Conservation (phyloP, 1,140 invertebrate species). For the Mesaphorura yosii region DNA sequence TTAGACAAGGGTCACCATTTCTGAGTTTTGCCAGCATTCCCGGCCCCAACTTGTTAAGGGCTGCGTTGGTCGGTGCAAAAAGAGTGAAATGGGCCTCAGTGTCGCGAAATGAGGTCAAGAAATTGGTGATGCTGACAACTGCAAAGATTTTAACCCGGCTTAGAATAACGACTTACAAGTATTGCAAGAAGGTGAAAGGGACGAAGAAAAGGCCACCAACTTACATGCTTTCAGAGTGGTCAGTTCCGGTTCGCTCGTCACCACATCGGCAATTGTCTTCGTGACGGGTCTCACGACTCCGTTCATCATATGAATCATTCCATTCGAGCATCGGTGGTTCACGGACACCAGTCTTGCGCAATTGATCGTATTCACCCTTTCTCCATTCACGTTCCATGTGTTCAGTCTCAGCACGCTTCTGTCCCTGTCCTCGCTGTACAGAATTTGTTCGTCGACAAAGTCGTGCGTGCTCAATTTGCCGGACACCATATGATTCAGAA, state of each 20-base stretch:
- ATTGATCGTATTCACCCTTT: constrained; percentile 42
- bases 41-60: constrained; percentile 39
- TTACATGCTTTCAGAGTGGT: constrained; percentile 42
- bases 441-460: constrained; percentile 33
- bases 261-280: constrained; percentile 39
- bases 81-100: constrained; percentile 41
- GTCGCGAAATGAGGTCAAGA: constrained; percentile 36
- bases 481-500: constrained; percentile 18
- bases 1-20: constrained; percentile 34
- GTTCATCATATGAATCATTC: constrained; percentile 45
- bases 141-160: too few relatives aligned
- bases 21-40: constrained; percentile 33
- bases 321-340: constrained; percentile 42
- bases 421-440: constrained; percentile 39
- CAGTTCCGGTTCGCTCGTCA: constrained; percentile 41
- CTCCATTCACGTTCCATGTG: constrained; percentile 42
- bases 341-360: constrained; percentile 38
- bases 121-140: constrained; percentile 37
- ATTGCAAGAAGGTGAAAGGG: background rate
- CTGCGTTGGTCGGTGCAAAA: constrained; percentile 43
- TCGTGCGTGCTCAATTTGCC: constrained; percentile 20
- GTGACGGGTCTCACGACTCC: constrained; percentile 40
- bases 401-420: constrained; percentile 48
- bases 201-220: constrained; percentile 7
- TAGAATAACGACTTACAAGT: too few relatives aligned